Evolutionary conservation across 2,888 invertebrate genomes (phyloP), one percentile per base, ranked within the genome.

Genomic region (Tipula unca): DNA sequence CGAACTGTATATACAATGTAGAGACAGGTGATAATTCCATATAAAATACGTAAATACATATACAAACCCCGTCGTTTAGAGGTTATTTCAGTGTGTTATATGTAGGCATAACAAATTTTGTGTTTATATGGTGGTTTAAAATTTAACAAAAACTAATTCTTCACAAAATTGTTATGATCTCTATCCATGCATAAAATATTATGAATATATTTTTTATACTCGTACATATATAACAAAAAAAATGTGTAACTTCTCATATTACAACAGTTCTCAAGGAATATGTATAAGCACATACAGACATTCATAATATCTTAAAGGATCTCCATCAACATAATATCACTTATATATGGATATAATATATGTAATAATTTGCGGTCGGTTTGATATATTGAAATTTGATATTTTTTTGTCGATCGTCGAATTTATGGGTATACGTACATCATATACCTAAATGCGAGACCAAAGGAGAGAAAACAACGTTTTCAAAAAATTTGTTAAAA

Each of bases 341-440:
- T 25, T 25, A 69, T 69, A n/a, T n/a, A n/a, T n/a, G 69, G 69
- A 69, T 69, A 69, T 69, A 69, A n/a, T n/a, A n/a, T n/a, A n/a
- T n/a, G n/a, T n/a, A n/a, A n/a, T 69, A 69, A 69, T 69, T 69
- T 69, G 69, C 69, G 69, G 69, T 69, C 69, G 69, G 69, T 69
- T 69, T 69, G 69, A 69, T 69, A 69, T n/a, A n/a, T 20, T 6
- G 69, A 25, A 69, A 69, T 69, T 25, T 69, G 69, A 69, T 25
- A 69, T 25, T 69, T 69, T 69, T 20, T 69, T 25, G 69, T 25
- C 69, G 69, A 25, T 69, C 69, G 25, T 69, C n/a, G 25, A 69
- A 69, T 69, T 69, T 25, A 69, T 25, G 69, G n/a, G n/a, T n/a
- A n/a, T n/a, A n/a, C n/a, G n/a, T n/a, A n/a, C n/a, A n/a, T n/a